A percentile compares a stretch with the other conserved stretches of the same genome.
Evolutionary conservation across 2,888 invertebrate species (phyloP).

Genomic region (Lepetodrilus schrolli): DNA sequence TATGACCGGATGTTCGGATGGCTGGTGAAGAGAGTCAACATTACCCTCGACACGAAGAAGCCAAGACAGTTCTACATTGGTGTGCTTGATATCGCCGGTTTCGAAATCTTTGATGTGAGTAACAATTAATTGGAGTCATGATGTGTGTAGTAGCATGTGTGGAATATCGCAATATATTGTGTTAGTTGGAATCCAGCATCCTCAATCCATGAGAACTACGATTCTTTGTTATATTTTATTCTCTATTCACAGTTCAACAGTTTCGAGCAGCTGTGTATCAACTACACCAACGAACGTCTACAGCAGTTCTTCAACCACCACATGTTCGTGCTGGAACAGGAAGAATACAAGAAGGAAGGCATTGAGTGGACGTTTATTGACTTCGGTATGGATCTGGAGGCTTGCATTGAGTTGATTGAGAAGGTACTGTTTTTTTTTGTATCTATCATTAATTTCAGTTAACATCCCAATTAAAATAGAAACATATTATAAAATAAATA

Average conservation of each 20-base stretch:
- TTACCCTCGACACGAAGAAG: conserved; percentile 98
- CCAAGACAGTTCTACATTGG: conserved; percentile 99
- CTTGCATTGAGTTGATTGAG: conserved; percentile 89
- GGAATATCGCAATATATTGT: background rate
- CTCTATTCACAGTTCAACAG: conserved; percentile 86
- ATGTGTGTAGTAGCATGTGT: background rate
- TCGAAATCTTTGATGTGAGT: conserved; percentile 95
- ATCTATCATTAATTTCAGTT: no score
- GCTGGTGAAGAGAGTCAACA: conserved; percentile 99
- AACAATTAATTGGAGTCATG: background rate
- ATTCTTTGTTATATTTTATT: background rate
- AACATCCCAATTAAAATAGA: no score
- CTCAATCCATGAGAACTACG: background rate
- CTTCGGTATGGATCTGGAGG: conserved; percentile 92
- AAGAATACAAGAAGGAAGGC: conserved; percentile 94
- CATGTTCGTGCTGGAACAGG: conserved; percentile 98
- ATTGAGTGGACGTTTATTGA: conserved; percentile 97
- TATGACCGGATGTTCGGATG: conserved; percentile 79
- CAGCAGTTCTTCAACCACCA: conserved; percentile 98
- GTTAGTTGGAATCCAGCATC: no score
- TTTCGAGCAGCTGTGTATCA: conserved; percentile 98
- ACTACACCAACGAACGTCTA: conserved; percentile 97
- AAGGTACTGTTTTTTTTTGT: conserved; percentile 63
- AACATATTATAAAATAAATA: no score
- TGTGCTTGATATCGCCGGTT: conserved; percentile 99